Evolutionary conservation across 2,797 vertebrate species (phyloP), one percentile per base, ranked within the genome.

Genomic region (Etheostoma nigrum): DNA sequence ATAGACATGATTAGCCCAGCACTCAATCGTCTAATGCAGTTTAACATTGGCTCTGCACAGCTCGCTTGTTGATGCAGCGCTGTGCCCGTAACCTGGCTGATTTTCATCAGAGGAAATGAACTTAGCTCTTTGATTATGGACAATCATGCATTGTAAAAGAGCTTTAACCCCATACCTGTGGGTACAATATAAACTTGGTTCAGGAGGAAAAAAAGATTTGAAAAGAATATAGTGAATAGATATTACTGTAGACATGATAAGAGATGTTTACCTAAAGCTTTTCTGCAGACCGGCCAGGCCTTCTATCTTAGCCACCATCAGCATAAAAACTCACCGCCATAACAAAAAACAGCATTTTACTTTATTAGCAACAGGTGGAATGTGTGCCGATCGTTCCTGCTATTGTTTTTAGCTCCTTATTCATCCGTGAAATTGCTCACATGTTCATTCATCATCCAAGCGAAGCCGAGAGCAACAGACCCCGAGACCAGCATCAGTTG

Each of bases 341-440:
- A 80, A 76, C 63, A 72, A 79, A 76, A 74, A 71, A 10, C 62
- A 76, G 72, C 44, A 65, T 82, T 75, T 53, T 40, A 40, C 10
- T 40, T 40, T 9, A 11, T 40, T 60, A 76, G 86, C 60, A 91
- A 84, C 93, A 94, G 92, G 91, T 94, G 92, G 89, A 94, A 91
- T 88, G 83, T 82, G 84, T 86, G 82, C 82, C 33, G 88, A 81
- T 88, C 89, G 90, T 83, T 79, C 64, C 86, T 74, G 86, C 87
- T 94, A 90, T 95, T 94, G 91, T 92, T 92, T 90, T 88, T 88
- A 90, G 86, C 78, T 89, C 82, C 83, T 92, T 93, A 91, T 93
- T 95, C 92, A 94, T 90, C 90, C 94, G 74, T 95, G 91, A 94
- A 95, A 95, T 95, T 91, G 85, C 92, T 91, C 85, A 76, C 82